Conservation (phyloP, 2,888 invertebrate species). For the Drosophila sordidapex region DNA sequence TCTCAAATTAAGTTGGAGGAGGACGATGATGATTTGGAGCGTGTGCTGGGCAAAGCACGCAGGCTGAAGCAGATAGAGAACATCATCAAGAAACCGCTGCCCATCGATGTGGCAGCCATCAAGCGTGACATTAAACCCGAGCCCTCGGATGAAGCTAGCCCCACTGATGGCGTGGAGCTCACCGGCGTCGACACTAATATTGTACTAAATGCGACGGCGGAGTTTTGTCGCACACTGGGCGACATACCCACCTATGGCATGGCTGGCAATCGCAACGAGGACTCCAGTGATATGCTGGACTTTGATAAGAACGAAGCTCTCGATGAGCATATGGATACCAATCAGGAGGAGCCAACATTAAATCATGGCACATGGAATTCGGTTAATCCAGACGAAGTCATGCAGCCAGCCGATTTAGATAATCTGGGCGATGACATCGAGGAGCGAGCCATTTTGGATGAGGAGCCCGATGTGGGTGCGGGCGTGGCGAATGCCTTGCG, state of each 20-base stretch:
- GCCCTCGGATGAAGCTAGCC: constrained; percentile 77
- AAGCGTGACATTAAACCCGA: constrained; percentile 86
- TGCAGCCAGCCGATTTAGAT: constrained; percentile 85
- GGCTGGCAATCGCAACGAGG: constrained; percentile 95
- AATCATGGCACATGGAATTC: constrained; percentile 93
- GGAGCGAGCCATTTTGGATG: constrained; percentile 88
- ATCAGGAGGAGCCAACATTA: constrained; percentile 85
- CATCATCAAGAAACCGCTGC: constrained; percentile 80
- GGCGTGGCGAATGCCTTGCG: constrained; percentile 96
- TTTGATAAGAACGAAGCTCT: constrained; percentile 83
- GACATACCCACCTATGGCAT: constrained; percentile 98
- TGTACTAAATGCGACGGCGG: constrained; percentile 96
- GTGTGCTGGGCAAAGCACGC: constrained; percentile 90
- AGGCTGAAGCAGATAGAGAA: constrained; percentile 87
- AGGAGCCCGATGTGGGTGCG: constrained; percentile 96
- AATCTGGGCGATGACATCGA: constrained; percentile 85
- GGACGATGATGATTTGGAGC: constrained; percentile 90
- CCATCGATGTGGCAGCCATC: constrained; percentile 83
- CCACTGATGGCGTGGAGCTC: constrained; percentile 51
- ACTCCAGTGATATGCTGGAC: constrained; percentile 88
- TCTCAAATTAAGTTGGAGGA: constrained; percentile 85
- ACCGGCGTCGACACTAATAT: constrained; percentile 87
- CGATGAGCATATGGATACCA: constrained; percentile 76
- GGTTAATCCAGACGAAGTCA: constrained; percentile 88
- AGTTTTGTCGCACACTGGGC: constrained; percentile 97